Percentiles rank a stretch among this genome's conserved stretches.
These are phyloP conservation scores for Heteronetta atricapilla DNA, from an alignment of 2,113 vertebrate genomes.

Conservation along the genomic window DNA sequence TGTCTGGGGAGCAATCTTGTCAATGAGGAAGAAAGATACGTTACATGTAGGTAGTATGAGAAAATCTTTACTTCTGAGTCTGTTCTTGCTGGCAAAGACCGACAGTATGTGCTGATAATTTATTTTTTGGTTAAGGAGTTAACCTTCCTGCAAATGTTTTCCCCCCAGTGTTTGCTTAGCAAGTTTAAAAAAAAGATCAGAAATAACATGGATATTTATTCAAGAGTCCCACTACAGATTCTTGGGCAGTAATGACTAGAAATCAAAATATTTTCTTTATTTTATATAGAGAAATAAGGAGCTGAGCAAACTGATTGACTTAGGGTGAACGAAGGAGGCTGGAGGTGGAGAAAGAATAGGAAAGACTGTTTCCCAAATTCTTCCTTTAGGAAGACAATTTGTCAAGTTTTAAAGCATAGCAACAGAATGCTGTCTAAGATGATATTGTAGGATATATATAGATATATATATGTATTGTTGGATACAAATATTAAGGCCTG, in stretches of 20 bases:
- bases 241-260: not conserved
- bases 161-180: not conserved
- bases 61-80: not conserved
- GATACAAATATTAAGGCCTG: rapidly evolving
- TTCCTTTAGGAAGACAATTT: not conserved
- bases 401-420: not conserved
- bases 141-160: not conserved
- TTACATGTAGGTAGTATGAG: not conserved
- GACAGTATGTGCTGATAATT: rapidly evolving
- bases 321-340: not conserved
- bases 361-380: not conserved
- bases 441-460: not conserved
- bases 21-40: not conserved
- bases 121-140: not conserved
- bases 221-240: not conserved
- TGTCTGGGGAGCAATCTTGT: not conserved
- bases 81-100: not conserved
- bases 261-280: not conserved
- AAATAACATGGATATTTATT: not conserved
- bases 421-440: not conserved
- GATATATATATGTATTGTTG: not conserved
- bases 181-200: not conserved
- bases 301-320: not conserved
- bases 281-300: not conserved
- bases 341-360: not conserved